phyloP scores from a whole-genome alignment of 2,797 vertebrate genomes.

The Channallabes apus region DNA sequence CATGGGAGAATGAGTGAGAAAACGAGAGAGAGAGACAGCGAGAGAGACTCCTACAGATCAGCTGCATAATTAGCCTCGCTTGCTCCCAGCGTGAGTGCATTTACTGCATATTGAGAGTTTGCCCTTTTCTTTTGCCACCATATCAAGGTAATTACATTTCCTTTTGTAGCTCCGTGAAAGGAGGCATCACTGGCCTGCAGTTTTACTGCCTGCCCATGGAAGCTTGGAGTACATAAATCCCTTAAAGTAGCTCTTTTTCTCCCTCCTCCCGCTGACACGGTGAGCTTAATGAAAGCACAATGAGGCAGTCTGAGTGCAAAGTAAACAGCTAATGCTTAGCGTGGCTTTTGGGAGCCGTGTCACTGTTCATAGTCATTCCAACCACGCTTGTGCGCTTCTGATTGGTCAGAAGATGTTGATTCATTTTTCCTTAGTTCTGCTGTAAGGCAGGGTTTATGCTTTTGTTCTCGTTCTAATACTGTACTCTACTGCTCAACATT shows the following conservation, averaged over 20 bases:
- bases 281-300: conserved; percentile 60
- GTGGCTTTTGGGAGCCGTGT: conserved; percentile 36
- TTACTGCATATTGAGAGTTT: conserved; percentile 63
- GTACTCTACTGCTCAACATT: too few species aligned
- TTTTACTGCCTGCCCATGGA: conserved; percentile 59
- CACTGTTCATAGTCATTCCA: conserved; percentile 8
- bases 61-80: conserved; percentile 58
- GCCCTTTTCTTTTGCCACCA: conserved; percentile 61
- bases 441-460: neutral
- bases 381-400: neutral
- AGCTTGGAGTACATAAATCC: conserved; percentile 60
- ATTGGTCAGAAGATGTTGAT: neutral
- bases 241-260: conserved; percentile 56
- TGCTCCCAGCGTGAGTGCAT: conserved; percentile 59
- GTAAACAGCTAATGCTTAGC: conserved; percentile 46
- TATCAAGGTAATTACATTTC: conserved; percentile 65
- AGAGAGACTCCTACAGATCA: conserved; percentile 54
- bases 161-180: conserved; percentile 62
- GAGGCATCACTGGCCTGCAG: conserved; percentile 57
- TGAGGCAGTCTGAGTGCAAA: conserved; percentile 45
- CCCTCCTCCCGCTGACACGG: conserved; percentile 47
- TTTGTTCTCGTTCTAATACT: neutral
- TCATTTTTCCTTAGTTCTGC: neutral
- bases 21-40: conserved; percentile 14
- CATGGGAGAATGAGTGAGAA: neutral